Evolutionary conservation across 2,888 invertebrate genomes (phyloP).

Genomic region (Eupeodes latifasciatus): DNA sequence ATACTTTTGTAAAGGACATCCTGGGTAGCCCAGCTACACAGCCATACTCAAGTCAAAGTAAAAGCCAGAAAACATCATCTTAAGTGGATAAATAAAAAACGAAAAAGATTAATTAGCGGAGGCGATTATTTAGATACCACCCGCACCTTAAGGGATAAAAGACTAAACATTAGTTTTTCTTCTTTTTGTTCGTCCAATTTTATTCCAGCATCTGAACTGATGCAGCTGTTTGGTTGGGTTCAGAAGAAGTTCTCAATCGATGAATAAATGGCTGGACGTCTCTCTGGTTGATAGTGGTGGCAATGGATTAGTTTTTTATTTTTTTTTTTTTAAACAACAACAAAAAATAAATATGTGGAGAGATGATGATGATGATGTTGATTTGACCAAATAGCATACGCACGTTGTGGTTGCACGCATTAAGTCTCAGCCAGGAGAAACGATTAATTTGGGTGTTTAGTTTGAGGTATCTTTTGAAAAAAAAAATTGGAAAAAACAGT

Average conservation of each 20-base stretch:
- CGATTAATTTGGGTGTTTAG: slow-evolving; percentile 7
- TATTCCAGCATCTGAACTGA: neutral
- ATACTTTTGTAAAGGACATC: slow-evolving; percentile 46
- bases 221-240: slow-evolving; percentile 18
- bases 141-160: slow-evolving; percentile 26
- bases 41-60: neutral
- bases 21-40: slow-evolving; percentile 31
- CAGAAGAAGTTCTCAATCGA: slow-evolving; percentile 12
- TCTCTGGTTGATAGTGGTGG: neutral
- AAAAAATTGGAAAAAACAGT: slow-evolving; percentile 25
- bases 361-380: neutral
- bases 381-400: slow-evolving; percentile 18
- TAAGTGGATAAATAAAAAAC: slow-evolving; percentile 52
- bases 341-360: neutral
- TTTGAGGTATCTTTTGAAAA: slow-evolving; percentile 13
- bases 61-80: slow-evolving; percentile 22
- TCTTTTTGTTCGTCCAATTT: no score
- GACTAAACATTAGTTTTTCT: slow-evolving; percentile 7
- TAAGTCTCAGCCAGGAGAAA: neutral
- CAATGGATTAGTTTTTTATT: neutral
- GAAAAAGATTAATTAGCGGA: slow-evolving; percentile 56
- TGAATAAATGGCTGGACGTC: slow-evolving; percentile 15
- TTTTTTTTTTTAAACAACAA: neutral
- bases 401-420: slow-evolving; percentile 5
- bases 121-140: slow-evolving; percentile 70